Evolutionary conservation across 2,888 invertebrate species (phyloP).

Genomic region (Prosapia bicincta): DNA sequence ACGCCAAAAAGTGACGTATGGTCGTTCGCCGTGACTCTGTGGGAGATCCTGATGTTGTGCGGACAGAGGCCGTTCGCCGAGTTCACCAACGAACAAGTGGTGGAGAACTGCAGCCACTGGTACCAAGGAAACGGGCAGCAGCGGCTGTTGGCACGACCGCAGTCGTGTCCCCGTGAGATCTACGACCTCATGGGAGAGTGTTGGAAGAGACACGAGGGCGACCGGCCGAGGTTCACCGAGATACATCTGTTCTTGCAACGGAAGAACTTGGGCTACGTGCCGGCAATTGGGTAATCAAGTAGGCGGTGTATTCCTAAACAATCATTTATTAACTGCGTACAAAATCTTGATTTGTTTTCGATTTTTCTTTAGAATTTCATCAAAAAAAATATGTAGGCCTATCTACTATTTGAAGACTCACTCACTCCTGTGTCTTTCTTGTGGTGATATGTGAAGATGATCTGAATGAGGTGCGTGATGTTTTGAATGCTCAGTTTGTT

Average conservation of each 20-base stretch:
- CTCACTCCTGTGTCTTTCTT: conserved; percentile 40
- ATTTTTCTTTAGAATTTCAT: conserved; percentile 16
- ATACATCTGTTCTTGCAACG: conserved; percentile 78
- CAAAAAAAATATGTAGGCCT: conserved; percentile 36
- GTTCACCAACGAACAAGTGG: conserved; percentile 78
- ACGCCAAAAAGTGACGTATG: conserved; percentile 87
- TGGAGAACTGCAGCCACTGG: conserved; percentile 70
- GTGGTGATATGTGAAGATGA: conserved; percentile 34
- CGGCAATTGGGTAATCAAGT: conserved; percentile 43
- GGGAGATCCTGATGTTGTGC: conserved; percentile 84
- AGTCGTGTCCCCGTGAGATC: conserved; percentile 79
- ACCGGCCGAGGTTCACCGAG: conserved; percentile 83
- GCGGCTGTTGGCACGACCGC: conserved; percentile 60
- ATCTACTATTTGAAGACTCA: conserved; percentile 38
- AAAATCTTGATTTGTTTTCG: conserved; percentile 21
- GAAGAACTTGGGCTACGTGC: conserved; percentile 64
- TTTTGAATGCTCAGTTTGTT: neutral
- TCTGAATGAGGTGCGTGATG: neutral
- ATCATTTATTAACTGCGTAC: conserved; percentile 14
- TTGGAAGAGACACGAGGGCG: conserved; percentile 77
- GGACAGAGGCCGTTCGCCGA: conserved; percentile 76
- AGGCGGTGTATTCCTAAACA: neutral
- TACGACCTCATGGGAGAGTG: conserved; percentile 91
- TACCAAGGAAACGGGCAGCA: conserved; percentile 54
- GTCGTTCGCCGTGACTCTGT: conserved; percentile 86